Evolutionary conservation across 2,113 vertebrate genomes (phyloP).

Genomic region (Odobenus rosmarus): DNA sequence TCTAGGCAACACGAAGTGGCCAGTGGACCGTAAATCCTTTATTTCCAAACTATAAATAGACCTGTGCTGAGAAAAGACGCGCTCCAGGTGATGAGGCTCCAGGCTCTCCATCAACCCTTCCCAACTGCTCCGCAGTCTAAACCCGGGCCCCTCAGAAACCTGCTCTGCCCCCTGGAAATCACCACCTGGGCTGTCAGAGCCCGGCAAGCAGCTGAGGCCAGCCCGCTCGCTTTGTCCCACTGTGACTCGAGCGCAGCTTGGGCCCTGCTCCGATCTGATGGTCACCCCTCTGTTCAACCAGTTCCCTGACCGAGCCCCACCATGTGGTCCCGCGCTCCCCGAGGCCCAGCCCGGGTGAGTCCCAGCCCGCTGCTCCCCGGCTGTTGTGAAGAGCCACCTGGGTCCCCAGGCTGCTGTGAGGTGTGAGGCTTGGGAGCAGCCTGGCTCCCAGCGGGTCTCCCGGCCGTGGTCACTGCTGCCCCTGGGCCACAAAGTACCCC

Average conservation of each 20-base stretch:
- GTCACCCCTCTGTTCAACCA: fast-evolving
- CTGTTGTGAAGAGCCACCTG: fast-evolving
- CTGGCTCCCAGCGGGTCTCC: background rate
- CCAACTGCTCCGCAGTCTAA: background rate
- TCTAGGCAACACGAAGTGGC: background rate
- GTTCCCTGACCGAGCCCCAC: background rate
- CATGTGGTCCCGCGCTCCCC: fast-evolving
- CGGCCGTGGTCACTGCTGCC: slow-evolving; percentile 58
- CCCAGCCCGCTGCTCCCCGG: background rate
- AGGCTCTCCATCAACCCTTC: background rate
- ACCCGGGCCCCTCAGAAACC: background rate
- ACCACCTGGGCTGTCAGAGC: background rate
- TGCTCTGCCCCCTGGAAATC: background rate
- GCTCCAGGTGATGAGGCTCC: background rate
- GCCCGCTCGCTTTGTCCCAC: too few relatives aligned
- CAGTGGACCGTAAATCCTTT: slow-evolving; percentile 51
- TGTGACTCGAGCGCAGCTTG: fast-evolving
- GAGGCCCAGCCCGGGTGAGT: background rate
- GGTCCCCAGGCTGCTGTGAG: background rate
- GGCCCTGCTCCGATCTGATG: background rate
- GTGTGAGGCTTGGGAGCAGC: background rate
- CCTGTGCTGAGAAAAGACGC: background rate
- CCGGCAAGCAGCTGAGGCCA: background rate
- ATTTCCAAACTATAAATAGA: slow-evolving; percentile 72
- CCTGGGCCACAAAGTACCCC: slow-evolving; percentile 82